phyloP scores from a whole-genome alignment of 2,113 vertebrate genomes.

The Axis porcinus region DNA sequence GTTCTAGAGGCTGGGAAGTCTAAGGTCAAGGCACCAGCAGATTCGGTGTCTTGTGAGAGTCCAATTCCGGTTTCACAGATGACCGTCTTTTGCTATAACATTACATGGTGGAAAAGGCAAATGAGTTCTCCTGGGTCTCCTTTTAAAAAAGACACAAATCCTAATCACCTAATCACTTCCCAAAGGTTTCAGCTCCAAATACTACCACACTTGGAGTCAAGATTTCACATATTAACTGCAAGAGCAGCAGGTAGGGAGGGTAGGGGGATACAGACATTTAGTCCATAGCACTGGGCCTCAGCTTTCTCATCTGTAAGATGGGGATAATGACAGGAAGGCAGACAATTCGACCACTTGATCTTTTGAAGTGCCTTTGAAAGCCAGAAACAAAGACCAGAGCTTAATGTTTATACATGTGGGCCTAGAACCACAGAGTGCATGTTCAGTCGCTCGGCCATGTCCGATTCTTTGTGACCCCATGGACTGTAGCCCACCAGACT shows the following conservation, averaged over 20 bases:
- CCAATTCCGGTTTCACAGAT: background rate
- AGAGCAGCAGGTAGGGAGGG: background rate
- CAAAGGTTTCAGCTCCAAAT: background rate
- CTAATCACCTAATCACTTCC: background rate
- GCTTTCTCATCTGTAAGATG: background rate
- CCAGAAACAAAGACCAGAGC: background rate
- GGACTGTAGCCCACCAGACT: background rate
- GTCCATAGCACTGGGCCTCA: background rate
- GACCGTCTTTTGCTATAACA: background rate
- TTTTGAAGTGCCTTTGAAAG: background rate
- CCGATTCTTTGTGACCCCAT: background rate
- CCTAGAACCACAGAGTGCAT: background rate
- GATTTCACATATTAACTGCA: background rate
- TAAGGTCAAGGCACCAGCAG: background rate
- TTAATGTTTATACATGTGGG: background rate
- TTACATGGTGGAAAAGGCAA: background rate
- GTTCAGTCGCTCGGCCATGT: background rate
- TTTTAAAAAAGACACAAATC: background rate
- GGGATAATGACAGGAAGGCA: background rate
- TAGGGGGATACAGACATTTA: background rate
- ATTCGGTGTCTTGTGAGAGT: background rate
- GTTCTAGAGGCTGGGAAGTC: background rate
- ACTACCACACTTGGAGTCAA: background rate
- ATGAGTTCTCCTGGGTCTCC: background rate
- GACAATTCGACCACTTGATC: background rate